A percentile compares a stretch with the other conserved stretches of the same genome.
phyloP scores from a whole-genome alignment of 2,113 vertebrate genomes.

The Physeter macrocephalus region DNA sequence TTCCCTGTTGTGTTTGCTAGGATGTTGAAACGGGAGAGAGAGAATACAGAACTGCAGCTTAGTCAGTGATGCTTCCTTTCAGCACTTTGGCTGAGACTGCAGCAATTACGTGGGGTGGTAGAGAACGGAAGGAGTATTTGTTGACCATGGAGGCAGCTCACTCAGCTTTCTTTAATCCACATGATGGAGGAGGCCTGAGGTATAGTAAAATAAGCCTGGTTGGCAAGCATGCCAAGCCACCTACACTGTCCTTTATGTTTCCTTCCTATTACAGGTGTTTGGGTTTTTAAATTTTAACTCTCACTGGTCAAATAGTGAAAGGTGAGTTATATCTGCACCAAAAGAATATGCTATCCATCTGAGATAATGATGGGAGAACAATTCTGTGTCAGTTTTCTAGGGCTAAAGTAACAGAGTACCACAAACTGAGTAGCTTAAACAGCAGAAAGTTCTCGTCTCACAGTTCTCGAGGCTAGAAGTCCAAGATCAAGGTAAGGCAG shows the following conservation, averaged over 20 bases:
- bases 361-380: not conserved
- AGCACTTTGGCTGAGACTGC: not conserved
- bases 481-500: not conserved
- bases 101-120: not conserved
- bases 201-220: not conserved
- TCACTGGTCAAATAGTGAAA: not conserved
- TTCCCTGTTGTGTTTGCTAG: not conserved
- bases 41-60: not conserved
- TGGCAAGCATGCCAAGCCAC: not conserved
- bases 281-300: not conserved
- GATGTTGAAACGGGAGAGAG: not conserved
- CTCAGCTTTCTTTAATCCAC: conserved; percentile 9
- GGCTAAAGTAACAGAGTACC: not conserved
- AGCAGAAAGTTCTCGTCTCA: not conserved
- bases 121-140: not conserved
- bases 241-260: not conserved
- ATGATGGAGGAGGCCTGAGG: not conserved
- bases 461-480: not conserved
- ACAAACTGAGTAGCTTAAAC: not conserved
- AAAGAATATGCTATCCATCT: not conserved
- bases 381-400: not conserved
- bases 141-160: not conserved
- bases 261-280: not conserved
- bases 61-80: not conserved
- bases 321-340: not conserved